Evolutionary conservation across 2,797 vertebrate species (phyloP), one percentile per base, ranked within the genome.

Genomic region (Spinus pinus): DNA sequence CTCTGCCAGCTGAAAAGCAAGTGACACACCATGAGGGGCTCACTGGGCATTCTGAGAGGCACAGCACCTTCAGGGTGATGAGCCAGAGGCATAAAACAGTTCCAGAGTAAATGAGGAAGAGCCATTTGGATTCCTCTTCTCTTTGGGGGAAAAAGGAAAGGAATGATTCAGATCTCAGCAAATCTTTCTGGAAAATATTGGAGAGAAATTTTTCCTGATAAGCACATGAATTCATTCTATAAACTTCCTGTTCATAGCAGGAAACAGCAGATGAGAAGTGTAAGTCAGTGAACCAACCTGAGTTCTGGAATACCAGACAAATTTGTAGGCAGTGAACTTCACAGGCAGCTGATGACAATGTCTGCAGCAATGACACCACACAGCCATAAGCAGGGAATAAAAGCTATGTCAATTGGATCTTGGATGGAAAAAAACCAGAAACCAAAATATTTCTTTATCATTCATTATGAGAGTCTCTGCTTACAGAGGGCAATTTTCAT

Each of bases 1-100:
- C 86, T 96, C 95, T 27, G 80, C 10, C 30, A 99, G 91, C 98
- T 99, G 95, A 61, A 95, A 94, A 84, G 46, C 54, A 93, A 95
- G 46, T 2, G 75, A 54, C 25, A 69, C 46, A 80, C 41, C 58
- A 14, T 47, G 30, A 31, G 42, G 51, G 50, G 35, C 37, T 80
- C 37, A 42, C 33, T 31, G 27, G 35, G 35, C 31, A 46, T 79
- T 12, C 77, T 16, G 16, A 77, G 54, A 61, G 50, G 30, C 25
- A 73, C 65, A 53, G 70, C 39, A 70, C 30, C 21, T 27, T 1
- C 1, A 77, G 47, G 41, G 30, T 39, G 49, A 20, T 17, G 20
- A 64, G 28, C 14, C 65, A 83, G 30, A 70, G 30, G 33, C 51
- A 83, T 28, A 57, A 46, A 66, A 46, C 1, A 2, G 21, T 27